Percentiles rank a stretch among this genome's conserved stretches.
phyloP scores from a whole-genome alignment of 2,113 vertebrate species.

The Otis tarda region DNA sequence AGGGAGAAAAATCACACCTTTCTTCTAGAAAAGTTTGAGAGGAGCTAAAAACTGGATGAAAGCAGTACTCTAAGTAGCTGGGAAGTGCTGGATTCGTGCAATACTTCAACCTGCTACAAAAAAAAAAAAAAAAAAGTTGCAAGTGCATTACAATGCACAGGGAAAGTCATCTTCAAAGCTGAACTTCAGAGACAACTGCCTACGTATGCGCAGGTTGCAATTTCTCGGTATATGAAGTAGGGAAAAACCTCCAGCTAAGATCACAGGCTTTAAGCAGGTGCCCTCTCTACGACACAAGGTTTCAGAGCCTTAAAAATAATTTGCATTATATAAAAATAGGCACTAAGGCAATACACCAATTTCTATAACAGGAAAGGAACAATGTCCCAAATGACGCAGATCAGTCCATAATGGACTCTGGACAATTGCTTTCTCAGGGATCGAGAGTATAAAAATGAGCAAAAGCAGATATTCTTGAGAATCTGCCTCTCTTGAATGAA shows the following conservation, averaged over 20 bases:
- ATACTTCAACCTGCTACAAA: not conserved
- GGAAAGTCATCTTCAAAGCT: not conserved
- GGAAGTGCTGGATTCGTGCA: not conserved
- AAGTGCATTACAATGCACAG: not conserved
- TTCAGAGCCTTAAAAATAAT: not conserved
- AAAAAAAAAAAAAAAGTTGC: not conserved
- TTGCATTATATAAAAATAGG: not conserved
- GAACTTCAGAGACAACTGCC: not conserved
- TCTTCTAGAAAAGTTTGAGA: not conserved
- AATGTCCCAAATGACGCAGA: not conserved
- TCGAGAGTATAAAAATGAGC: not conserved
- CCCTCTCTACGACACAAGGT: not conserved
- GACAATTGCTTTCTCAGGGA: not conserved
- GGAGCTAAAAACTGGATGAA: not conserved
- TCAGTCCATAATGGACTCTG: not conserved
- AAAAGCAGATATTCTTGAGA: not conserved
- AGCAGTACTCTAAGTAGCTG: not conserved
- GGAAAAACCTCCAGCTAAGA: not conserved
- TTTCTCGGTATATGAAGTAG: not conserved
- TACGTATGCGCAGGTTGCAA: not conserved
- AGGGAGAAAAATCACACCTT: not conserved
- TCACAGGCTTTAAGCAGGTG: not conserved
- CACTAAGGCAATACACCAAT: accelerated
- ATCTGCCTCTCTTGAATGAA: not conserved
- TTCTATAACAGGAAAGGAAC: not conserved